phyloP scores from a whole-genome alignment of 2,888 invertebrate genomes.

The Callyntrura sp. region DNA sequence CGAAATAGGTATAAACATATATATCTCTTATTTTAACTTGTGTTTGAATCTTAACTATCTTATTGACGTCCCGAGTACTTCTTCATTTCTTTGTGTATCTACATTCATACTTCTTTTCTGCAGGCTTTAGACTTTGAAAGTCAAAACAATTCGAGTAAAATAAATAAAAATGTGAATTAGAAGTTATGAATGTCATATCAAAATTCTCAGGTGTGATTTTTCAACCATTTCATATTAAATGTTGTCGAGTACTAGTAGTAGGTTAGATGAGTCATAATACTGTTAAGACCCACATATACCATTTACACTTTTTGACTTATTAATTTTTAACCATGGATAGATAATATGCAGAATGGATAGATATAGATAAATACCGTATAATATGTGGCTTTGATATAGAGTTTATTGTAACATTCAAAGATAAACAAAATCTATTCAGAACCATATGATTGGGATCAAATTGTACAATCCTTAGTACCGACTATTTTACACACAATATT shows the following conservation, averaged over 20 bases:
- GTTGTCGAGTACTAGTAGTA: neutral
- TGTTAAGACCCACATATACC: neutral
- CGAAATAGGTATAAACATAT: no score
- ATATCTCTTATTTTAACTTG: no score
- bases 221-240: neutral
- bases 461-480: neutral
- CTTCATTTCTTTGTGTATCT: no score
- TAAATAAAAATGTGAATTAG: constrained; percentile 45
- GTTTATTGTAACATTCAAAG: neutral
- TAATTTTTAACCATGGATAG: neutral
- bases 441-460: constrained; percentile 1
- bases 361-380: no score
- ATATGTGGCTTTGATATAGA: no score
- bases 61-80: no score
- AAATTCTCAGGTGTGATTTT: constrained; percentile 61
- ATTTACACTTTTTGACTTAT: neutral
- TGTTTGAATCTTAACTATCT: no score
- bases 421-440: neutral
- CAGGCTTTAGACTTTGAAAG: no score
- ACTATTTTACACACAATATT: constrained; percentile 8
- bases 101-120: no score
- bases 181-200: constrained; percentile 68
- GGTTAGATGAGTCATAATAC: neutral
- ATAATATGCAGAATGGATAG: neutral
- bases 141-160: no score